Percentiles rank a stretch among this genome's conserved stretches.
These are phyloP conservation scores for Gallinago jamesoni DNA, from an alignment of 2,113 vertebrate species.

Conservation along the genomic window DNA sequence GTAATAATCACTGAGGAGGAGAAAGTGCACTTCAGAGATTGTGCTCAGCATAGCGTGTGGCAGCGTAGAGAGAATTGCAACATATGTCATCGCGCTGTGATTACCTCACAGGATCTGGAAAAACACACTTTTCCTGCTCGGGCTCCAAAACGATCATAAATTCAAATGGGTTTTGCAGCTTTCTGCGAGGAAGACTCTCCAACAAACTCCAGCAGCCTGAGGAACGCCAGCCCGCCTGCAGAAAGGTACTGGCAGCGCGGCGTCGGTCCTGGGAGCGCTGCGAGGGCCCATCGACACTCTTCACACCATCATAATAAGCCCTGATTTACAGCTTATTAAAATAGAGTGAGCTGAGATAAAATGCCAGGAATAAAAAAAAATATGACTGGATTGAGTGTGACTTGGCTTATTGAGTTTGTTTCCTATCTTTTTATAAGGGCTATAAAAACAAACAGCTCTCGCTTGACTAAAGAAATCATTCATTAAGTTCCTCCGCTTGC, in stretches of 20 bases:
- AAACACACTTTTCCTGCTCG: conserved; percentile 31
- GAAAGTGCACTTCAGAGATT: background rate
- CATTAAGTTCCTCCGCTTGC: conserved; percentile 20
- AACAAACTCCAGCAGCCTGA: background rate
- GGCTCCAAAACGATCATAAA: conserved; percentile 26
- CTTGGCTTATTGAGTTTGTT: conserved; percentile 65
- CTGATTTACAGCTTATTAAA: conserved; percentile 57
- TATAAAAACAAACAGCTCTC: conserved; percentile 63
- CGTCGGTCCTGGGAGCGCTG: background rate
- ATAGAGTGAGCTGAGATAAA: conserved; percentile 34
- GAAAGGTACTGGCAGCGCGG: conserved; percentile 18
- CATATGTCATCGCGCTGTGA: conserved; percentile 18
- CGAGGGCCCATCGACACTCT: background rate
- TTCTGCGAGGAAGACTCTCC: conserved; percentile 32
- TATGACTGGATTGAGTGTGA: conserved; percentile 29
- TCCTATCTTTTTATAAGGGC: conserved; percentile 59
- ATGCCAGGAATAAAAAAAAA: conserved; percentile 59
- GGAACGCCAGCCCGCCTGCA: background rate
- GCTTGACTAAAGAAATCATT: conserved; percentile 50
- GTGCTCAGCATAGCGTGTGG: background rate
- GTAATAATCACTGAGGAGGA: conserved; percentile 50
- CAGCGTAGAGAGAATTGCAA: background rate
- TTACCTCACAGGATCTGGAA: conserved; percentile 48
- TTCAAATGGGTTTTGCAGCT: conserved; percentile 37
- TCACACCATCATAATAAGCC: conserved; percentile 7